phyloP scores from a whole-genome alignment of 2,113 vertebrate genomes.

The Colius striatus region DNA sequence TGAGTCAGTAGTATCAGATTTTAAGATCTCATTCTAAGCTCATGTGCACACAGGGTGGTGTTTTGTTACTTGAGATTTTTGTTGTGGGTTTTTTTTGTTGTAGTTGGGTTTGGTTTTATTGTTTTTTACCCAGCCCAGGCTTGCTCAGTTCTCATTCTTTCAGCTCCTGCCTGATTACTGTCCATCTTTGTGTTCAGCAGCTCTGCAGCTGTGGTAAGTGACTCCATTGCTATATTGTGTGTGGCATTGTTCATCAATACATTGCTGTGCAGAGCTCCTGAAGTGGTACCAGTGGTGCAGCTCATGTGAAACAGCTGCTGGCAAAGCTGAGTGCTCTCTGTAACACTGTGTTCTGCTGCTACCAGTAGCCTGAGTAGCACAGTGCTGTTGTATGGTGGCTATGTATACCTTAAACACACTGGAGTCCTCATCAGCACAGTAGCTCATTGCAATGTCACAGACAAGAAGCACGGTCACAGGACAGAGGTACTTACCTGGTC shows the following conservation, averaged over 20 bases:
- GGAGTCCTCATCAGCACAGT: background rate
- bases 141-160: background rate
- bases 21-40: background rate
- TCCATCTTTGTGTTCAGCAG: background rate
- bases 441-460: too few relatives aligned
- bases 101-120: background rate
- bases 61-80: background rate
- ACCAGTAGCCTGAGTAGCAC: background rate
- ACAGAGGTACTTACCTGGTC: background rate
- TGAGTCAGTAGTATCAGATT: background rate
- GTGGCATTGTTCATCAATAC: rapidly evolving
- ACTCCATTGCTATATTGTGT: rapidly evolving
- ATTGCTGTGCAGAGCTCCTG: background rate
- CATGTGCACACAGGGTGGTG: rapidly evolving
- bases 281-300: too few relatives aligned
- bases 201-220: rapidly evolving
- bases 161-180: background rate
- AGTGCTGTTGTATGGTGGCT: background rate
- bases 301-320: background rate
- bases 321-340: background rate
- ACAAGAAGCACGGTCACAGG: background rate
- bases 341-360: background rate
- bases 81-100: background rate
- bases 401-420: rapidly evolving
- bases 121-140: background rate